Evolutionary conservation across 2,888 invertebrate genomes (phyloP).

Genomic region (Hypomecis atomaria): DNA sequence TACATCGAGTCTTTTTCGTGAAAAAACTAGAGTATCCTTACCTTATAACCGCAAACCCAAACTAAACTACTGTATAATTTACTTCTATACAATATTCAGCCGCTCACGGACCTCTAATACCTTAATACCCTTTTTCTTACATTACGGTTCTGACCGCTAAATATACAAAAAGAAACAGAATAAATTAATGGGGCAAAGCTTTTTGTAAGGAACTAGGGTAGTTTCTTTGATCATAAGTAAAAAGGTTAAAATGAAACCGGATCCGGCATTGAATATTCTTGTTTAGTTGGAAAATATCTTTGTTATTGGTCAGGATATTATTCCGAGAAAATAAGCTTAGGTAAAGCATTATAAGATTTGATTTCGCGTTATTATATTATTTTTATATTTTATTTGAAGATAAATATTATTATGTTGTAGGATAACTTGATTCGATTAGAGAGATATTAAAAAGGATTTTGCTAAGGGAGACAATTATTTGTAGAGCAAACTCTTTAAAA

Average conservation of each 20-base stretch:
- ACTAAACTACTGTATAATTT: constrained; percentile 11
- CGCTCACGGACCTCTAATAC: constrained; percentile 13
- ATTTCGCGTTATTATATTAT: too few relatives aligned
- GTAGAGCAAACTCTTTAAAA: too few relatives aligned
- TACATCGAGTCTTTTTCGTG: background rate
- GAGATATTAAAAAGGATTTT: too few relatives aligned
- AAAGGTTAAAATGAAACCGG: constrained; percentile 17
- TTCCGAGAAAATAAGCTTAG: background rate
- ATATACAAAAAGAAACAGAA: constrained; percentile 26
- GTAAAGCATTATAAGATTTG: background rate
- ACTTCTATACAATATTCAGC: constrained; percentile 25
- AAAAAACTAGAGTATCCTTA: constrained; percentile 7
- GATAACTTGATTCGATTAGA: too few relatives aligned
- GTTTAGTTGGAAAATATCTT: background rate
- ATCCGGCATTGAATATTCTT: constrained; percentile 6
- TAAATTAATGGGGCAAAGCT: constrained; percentile 29
- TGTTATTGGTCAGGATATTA: background rate
- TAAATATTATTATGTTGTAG: too few relatives aligned
- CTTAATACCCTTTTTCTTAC: constrained; percentile 31
- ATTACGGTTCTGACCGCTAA: constrained; percentile 24
- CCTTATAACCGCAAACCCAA: constrained; percentile 2
- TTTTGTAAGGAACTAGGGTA: constrained; percentile 27
- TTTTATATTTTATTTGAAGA: too few relatives aligned
- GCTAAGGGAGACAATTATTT: too few relatives aligned
- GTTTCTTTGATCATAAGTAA: constrained; percentile 28